Base-by-base conservation (phyloP, 2,113 vertebrate genomes). In the Spea bombifrons region DNA sequence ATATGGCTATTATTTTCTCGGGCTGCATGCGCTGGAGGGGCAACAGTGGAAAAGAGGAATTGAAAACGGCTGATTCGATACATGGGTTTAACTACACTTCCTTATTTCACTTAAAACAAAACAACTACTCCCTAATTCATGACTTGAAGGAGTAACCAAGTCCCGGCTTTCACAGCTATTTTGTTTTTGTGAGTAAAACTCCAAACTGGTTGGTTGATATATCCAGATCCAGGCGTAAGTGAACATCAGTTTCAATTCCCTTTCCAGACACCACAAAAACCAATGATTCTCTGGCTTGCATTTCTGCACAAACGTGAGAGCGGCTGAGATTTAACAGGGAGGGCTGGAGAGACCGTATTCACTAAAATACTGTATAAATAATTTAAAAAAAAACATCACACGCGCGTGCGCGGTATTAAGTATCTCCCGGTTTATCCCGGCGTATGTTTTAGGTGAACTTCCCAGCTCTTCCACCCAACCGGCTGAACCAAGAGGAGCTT, bases 41-140 rank as follows among this genome's bases (percentile, higher is more conserved):
- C 16, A 64, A 85, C 87, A 82, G 43, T 8, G 48, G 66, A 81
- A 86, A 88, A 84, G 50, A 57, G 79, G 88, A 90, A 90, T 61
- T 76, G 87, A 90, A 89, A 90, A 87, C 0, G 84, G 88, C 88
- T 90, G 88, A 90, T 84, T 83, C 68, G 55, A 77, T 77, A 81
- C 76, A 84, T 82, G 84, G 83, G 82, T 74, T 44, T 1, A n/a
- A 10, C 5, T 48, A 15, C 59, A 81, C 84, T 90, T 88, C 88
- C 88, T 83, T 84, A 75, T 84, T 83, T 82, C 76, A 17, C 75
- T 80, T 82, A 81, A 81, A 85, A 83, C 83, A 83, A 83, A 46
- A 50, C 17, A 12, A 44, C 30, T 30, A 30, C 30, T 30, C 30
- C 30, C 30, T 30, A 30, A 30, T 30, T 30, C 30, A 30, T 1